These are phyloP conservation scores for Acheta domesticus DNA, from an alignment of 2,888 invertebrate species.

Conservation along the genomic window DNA sequence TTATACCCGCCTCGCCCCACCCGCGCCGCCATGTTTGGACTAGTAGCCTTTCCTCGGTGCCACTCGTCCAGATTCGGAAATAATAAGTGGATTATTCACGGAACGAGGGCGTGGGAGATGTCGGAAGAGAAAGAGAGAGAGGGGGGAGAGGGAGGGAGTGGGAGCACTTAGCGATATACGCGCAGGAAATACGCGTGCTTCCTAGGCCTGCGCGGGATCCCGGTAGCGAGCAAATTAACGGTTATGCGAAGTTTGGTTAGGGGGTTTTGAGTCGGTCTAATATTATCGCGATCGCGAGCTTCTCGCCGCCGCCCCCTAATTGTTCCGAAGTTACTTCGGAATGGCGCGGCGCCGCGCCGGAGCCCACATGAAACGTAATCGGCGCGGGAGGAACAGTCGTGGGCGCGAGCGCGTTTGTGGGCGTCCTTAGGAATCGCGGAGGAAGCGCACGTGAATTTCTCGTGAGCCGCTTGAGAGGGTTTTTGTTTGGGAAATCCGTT, in stretches of 20 bases:
- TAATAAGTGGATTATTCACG: neutral
- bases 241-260: slow-evolving; percentile 5
- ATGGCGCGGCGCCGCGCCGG: neutral
- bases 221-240: neutral
- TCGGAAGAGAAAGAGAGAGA: neutral
- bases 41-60: neutral
- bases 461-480: too few species aligned
- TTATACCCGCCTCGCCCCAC: neutral
- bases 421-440: too few species aligned
- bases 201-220: neutral
- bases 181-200: neutral
- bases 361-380: neutral
- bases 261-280: slow-evolving; percentile 9
- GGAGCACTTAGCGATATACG: neutral
- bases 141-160: neutral
- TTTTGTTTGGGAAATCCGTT: too few species aligned
- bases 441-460: too few species aligned
- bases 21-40: neutral
- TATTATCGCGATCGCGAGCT: slow-evolving; percentile 6
- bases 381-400: neutral
- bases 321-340: neutral
- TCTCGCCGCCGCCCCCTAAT: neutral
- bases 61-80: neutral
- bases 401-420: too few species aligned
- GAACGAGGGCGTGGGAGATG: neutral